A percentile compares a stretch with the other conserved stretches of the same genome.
Conservation (phyloP, 2,113 vertebrate species). For the Calyptommatus sinebrachiatus region DNA sequence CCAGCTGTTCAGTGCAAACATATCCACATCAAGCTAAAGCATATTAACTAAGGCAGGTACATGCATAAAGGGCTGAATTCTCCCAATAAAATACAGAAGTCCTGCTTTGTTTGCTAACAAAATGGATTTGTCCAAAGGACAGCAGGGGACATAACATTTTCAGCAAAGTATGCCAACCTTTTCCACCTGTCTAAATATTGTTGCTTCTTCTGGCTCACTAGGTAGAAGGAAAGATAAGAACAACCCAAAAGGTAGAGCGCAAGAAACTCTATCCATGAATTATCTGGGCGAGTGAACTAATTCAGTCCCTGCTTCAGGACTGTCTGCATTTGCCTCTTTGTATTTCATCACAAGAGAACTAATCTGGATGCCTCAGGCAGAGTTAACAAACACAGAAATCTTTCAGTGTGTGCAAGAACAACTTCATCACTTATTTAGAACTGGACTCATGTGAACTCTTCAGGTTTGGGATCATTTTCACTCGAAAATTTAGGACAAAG, state of each 20-base stretch:
- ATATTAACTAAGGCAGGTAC: no score
- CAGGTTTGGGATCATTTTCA: not conserved
- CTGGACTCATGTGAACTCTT: not conserved
- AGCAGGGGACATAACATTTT: not conserved
- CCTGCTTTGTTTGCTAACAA: no score
- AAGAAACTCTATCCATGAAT: not conserved
- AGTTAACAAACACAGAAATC: not conserved
- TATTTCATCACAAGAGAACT: not conserved
- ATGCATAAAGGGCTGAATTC: no score
- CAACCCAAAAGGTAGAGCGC: not conserved
- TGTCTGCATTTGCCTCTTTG: not conserved
- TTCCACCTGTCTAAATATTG: not conserved
- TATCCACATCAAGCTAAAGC: no score
- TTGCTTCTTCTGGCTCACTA: not conserved
- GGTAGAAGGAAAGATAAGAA: not conserved
- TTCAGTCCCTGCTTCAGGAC: not conserved
- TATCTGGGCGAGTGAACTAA: not conserved
- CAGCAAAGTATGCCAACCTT: not conserved
- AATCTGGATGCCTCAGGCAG: not conserved
- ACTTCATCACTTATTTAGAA: slow-evolving; percentile 14
- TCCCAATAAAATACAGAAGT: no score
- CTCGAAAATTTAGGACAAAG: not conserved
- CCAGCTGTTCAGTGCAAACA: no score
- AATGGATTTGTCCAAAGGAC: not conserved
- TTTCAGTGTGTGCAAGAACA: not conserved